Percentiles rank a stretch among this genome's conserved stretches.
Evolutionary conservation across 2,888 invertebrate genomes (phyloP).

Genomic region (Dryobotodes eremita): DNA sequence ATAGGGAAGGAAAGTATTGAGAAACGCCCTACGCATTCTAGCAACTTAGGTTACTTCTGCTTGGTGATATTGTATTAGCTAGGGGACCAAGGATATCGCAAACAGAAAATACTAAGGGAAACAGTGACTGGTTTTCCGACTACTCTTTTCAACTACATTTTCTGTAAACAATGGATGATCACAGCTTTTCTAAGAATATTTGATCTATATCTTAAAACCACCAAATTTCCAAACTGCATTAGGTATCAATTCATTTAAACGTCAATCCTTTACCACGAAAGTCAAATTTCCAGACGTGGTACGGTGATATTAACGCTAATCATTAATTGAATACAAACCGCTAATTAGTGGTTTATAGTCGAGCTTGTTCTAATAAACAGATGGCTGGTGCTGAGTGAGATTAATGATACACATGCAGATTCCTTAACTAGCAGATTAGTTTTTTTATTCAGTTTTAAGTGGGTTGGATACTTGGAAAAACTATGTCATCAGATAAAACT

Average conservation of each 20-base stretch:
- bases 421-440: slow-evolving; percentile 17
- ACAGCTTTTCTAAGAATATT: neutral
- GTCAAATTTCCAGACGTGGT: slow-evolving; percentile 9
- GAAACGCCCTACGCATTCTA: neutral
- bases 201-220: neutral
- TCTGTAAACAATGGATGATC: too few relatives aligned
- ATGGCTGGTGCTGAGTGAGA: slow-evolving; percentile 41
- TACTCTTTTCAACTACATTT: neutral
- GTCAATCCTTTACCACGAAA: slow-evolving; percentile 14
- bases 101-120: neutral
- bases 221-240: neutral
- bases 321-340: slow-evolving; percentile 37
- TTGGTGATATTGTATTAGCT: neutral
- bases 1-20: neutral
- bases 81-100: neutral
- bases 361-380: slow-evolving; percentile 33
- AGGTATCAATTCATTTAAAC: slow-evolving; percentile 6
- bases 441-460: slow-evolving; percentile 25
- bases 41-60: neutral
- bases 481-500: slow-evolving; percentile 34
- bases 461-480: slow-evolving; percentile 24
- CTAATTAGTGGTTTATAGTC: slow-evolving; percentile 38
- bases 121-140: neutral
- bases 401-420: slow-evolving; percentile 54
- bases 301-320: slow-evolving; percentile 12